Percentiles rank a stretch among this genome's conserved stretches.
phyloP scores from a whole-genome alignment of 1,140 invertebrate genomes.

The Brachionus paranguensis region DNA sequence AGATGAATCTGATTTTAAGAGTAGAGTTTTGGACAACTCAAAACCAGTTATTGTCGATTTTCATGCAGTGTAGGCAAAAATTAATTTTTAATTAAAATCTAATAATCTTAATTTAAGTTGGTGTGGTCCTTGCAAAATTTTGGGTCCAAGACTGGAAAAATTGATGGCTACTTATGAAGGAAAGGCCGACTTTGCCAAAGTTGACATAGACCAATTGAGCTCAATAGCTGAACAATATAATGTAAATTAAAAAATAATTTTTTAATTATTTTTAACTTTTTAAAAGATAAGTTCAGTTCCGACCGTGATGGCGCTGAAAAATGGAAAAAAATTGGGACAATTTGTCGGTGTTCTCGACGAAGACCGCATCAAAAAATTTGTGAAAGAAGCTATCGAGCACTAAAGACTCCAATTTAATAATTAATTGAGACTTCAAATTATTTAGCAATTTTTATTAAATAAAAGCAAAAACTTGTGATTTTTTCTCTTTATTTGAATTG shows the following conservation, averaged over 20 bases:
- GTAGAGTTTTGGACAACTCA: constrained; percentile 4
- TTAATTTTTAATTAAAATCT: not conserved
- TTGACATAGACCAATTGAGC: constrained; percentile 27
- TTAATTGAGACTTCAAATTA: not conserved
- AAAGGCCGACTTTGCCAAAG: constrained; percentile 32
- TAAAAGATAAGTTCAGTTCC: constrained; percentile 28
- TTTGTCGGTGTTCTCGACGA: constrained; percentile 26
- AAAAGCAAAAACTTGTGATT: not conserved
- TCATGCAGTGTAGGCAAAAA: not conserved
- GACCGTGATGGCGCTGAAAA: constrained; percentile 25
- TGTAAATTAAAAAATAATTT: not conserved
- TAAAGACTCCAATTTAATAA: not conserved
- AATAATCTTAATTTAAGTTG: not conserved
- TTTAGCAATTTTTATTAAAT: not conserved
- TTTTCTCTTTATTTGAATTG: too few relatives aligned
- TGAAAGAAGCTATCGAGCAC: not conserved
- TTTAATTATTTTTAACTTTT: not conserved
- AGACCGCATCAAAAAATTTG: constrained; percentile 24
- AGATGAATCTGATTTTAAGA: constrained; percentile 32
- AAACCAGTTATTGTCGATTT: constrained; percentile 38
- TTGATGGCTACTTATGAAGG: not conserved
- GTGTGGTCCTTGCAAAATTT: constrained; percentile 38
- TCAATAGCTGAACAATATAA: not conserved
- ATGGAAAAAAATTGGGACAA: constrained; percentile 15
- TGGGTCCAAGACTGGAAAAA: constrained; percentile 37